phyloP scores from a whole-genome alignment of 2,797 vertebrate genomes.

The Rhynchotus rufescens region DNA sequence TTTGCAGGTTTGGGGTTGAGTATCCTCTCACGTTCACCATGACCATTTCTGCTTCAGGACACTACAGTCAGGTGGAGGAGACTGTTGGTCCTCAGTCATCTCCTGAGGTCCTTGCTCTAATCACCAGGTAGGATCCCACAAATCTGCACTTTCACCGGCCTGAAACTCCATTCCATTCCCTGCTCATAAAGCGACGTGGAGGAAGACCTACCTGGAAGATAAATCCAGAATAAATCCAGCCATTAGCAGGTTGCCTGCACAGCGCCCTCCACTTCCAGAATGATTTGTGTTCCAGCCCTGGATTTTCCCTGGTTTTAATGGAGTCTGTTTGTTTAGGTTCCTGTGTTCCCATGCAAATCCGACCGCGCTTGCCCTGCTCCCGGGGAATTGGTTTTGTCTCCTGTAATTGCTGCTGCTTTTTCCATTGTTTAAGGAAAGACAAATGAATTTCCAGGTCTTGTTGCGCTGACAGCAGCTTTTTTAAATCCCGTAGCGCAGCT shows the following conservation, averaged over 20 bases:
- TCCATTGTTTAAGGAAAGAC: conserved; percentile 26
- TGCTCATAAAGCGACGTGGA: not conserved
- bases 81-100: not conserved
- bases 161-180: not conserved
- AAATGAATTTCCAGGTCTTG: conserved; percentile 47
- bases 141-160: not conserved
- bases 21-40: no score
- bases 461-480: conserved; percentile 50
- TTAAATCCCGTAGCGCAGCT: conserved; percentile 10
- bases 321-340: not conserved
- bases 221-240: not conserved
- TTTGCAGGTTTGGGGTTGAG: not conserved
- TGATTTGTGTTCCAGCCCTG: not conserved
- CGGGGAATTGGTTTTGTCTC: conserved; percentile 40
- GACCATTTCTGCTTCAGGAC: no score
- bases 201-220: not conserved
- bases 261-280: not conserved
- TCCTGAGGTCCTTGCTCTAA: no score
- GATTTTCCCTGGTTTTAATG: not conserved
- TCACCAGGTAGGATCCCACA: no score
- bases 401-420: conserved; percentile 45
- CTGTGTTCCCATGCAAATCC: not conserved
- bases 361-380: not conserved
- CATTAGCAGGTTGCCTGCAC: accelerated
- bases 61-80: not conserved